Base-by-base conservation (phyloP, 2,888 invertebrate genomes). In the Lottia scabra region DNA sequence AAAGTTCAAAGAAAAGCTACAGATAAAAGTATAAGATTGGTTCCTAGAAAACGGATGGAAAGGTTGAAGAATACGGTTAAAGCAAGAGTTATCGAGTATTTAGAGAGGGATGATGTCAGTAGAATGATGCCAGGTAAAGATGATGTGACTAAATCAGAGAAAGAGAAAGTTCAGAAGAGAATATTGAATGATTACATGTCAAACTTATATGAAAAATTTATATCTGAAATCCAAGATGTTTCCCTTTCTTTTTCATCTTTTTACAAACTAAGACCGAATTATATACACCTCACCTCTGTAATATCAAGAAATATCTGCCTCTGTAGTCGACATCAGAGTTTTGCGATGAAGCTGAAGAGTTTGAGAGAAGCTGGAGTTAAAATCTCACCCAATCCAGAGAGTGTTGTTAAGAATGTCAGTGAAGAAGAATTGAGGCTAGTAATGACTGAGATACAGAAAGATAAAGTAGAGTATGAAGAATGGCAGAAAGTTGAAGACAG, bases 261-360 rank as follows among this genome's bases (percentile, higher is more conserved):
- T 62, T 63, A 23, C 4, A 63, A 43, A 44, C 15, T 68, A 15
- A 56, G 63, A 30, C 46, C 73, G 15, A 67, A 69, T 15, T 43
- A 75, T 65, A 72, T 77, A 19, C 43, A 63, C 23, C 48, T 72
- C 23, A 73, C 77, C 67, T 71, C 72, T 13, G 64, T 65, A 23
- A 38, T 73, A 16, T 77, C 73, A 8, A 38, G 75, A 48, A 75
- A 78, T 38, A 75, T 69, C 10, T 78, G 75, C 56, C 67, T 76
- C 3, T 78, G 78, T 44, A 73, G 48, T 16, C 72, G 27, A 8
- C 78, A 76, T 46, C 76, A 78, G 66, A 68, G 43, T 38, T 38
- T 63, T 30, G 68, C 68, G 6, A 8, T 63, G 38, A 38, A 63
- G 19, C 30, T 68, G 16, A 27, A 68, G 27, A 4, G 56, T 48